Evolutionary conservation across 2,888 invertebrate species (phyloP), one percentile per base, ranked within the genome.

Genomic region (Agonopterix alstromeriana): DNA sequence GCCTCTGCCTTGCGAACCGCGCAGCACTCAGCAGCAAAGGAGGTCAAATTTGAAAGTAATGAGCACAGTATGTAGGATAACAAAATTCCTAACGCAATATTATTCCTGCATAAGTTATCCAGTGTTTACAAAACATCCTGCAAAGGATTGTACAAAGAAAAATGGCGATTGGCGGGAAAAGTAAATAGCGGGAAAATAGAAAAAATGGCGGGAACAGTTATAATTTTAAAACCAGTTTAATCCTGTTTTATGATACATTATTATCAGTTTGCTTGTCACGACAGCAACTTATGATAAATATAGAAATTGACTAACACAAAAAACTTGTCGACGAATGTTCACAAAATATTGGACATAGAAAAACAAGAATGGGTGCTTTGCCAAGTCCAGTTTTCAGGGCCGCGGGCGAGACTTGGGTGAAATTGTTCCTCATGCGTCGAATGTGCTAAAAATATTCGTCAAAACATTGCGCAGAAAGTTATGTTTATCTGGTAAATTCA

Each of bases 321-420:
- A 14, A 14, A 36, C 10, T 35, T 35, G 27, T 27, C 27, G 12
- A 67, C 73, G 17, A 38, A 38, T n/a, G 38, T 38, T 38, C 9
- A n/a, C 38, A 9, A 38, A 38, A 38, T 38, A 38, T 38, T 38
- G n/a, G n/a, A 38, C 38, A 38, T n/a, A 38, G 67, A 75, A 81
- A 81, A 80, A 77, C 74, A 78, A 70, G 67, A 73, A 69, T 78
- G 78, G 81, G 79, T 70, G 70, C 70, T 77, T 75, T 84, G 87
- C 86, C 87, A 86, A 86, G 83, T 77, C 75, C 74, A 80, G 77
- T 61, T 75, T 77, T 83, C 86, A 87, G 73, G 86, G 87, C 75
- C 83, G 74, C 74, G 73, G 66, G 60, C 70, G 63, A 62, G 62
- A 70, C 68, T 78, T 74, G 67, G 67, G 78, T 78, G 85, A 86